Evolutionary conservation across 2,888 invertebrate species (phyloP).

Genomic region (Drosophila quinaria): DNA sequence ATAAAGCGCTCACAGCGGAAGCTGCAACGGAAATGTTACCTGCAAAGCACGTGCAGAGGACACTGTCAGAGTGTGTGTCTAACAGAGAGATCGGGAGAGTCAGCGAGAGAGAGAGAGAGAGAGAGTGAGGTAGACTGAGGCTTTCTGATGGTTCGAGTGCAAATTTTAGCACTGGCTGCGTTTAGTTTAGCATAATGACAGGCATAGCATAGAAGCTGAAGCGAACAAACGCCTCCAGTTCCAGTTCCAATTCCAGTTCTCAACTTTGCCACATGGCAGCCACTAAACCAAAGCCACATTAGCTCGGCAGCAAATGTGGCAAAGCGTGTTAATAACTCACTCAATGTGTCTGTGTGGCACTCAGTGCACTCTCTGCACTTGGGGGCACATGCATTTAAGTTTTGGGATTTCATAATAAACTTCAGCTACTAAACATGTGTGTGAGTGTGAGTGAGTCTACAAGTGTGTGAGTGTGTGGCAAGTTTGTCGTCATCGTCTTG

Average conservation of each 20-base stretch:
- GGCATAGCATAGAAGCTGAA: conserved; percentile 46
- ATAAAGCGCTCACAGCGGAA: conserved; percentile 81
- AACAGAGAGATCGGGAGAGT: not conserved
- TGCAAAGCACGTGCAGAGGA: conserved; percentile 71
- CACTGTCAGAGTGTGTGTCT: conserved; percentile 5
- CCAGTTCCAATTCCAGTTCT: not conserved
- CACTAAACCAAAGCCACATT: conserved; percentile 79
- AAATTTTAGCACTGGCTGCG: conserved; percentile 79
- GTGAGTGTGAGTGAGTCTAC: not conserved
- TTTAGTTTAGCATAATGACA: conserved; percentile 82
- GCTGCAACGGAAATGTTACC: conserved; percentile 81
- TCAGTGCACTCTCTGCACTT: conserved; percentile 63
- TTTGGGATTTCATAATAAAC: conserved; percentile 78
- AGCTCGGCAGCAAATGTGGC: conserved; percentile 80
- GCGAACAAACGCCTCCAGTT: conserved; percentile 49
- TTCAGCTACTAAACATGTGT: conserved; percentile 31
- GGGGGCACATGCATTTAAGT: conserved; percentile 71
- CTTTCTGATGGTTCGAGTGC: conserved; percentile 63
- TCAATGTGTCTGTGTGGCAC: conserved; percentile 34
- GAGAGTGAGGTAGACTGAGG: conserved; percentile 19
- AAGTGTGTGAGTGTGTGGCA: conserved; percentile 22
- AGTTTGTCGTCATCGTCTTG: conserved; percentile 62
- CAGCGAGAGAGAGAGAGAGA: conserved; percentile 1
- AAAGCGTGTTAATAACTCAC: conserved; percentile 82
- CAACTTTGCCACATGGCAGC: conserved; percentile 61